phyloP scores from a whole-genome alignment of 2,797 vertebrate species.

The Crypturellus tataupa region DNA sequence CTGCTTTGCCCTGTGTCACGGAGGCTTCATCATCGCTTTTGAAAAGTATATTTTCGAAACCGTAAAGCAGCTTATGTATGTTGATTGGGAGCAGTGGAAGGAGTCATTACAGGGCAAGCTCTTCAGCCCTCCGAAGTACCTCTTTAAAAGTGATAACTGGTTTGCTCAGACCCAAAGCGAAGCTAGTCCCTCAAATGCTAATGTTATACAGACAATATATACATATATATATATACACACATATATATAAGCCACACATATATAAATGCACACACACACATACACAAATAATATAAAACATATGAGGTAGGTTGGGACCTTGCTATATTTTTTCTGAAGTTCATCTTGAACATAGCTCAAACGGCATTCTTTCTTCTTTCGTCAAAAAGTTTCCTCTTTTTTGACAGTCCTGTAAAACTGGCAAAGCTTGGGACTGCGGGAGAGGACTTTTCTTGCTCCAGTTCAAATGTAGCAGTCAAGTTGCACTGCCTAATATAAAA shows the following conservation, averaged over 20 bases:
- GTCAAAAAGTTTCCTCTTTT: conserved; percentile 7
- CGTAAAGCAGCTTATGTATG: conserved; percentile 3
- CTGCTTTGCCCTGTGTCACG: conserved; percentile 25
- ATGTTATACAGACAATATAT: neutral
- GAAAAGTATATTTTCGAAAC: conserved; percentile 68
- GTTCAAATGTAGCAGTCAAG: neutral
- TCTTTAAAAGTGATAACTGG: neutral
- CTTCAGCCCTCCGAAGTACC: neutral
- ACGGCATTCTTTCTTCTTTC: neutral
- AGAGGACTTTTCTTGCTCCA: neutral
- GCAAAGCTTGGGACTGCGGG: neutral
- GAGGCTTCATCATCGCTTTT: conserved; percentile 26
- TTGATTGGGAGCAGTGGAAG: conserved; percentile 8
- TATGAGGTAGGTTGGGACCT: neutral
- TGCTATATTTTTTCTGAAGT: conserved; percentile 44
- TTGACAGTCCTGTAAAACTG: neutral
- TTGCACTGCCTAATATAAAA: neutral
- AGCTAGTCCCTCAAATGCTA: neutral
- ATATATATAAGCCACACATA: no score
- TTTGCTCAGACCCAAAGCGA: neutral
- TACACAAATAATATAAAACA: conserved; percentile 4
- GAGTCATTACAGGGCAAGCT: neutral
- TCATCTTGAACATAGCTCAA: conserved; percentile 27
- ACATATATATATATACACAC: neutral
- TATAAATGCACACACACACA: no score